A percentile compares a stretch with the other conserved stretches of the same genome.
phyloP scores from a whole-genome alignment of 2,888 invertebrate species.

The Eupeodes latifasciatus region DNA sequence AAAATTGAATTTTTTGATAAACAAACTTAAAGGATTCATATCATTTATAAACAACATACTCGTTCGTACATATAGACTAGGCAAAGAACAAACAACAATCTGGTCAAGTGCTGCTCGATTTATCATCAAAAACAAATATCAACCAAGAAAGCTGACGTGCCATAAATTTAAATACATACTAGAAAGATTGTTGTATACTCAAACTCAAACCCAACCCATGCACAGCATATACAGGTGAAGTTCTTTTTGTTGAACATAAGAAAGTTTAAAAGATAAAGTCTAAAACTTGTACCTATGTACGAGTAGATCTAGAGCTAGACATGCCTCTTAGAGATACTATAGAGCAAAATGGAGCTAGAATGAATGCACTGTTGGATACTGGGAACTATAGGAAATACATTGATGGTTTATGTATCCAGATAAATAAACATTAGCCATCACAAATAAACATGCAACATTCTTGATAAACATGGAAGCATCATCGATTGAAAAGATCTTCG shows the following conservation, averaged over 20 bases:
- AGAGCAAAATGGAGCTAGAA: neutral
- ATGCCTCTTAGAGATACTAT: neutral
- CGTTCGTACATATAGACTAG: too few species aligned
- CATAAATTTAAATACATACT: constrained; percentile 36
- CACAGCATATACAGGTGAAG: neutral
- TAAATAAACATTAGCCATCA: constrained; percentile 61
- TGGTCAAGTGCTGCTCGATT: constrained; percentile 62
- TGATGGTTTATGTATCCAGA: constrained; percentile 34
- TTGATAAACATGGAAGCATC: constrained; percentile 15
- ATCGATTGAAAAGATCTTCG: neutral
- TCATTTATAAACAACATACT: neutral
- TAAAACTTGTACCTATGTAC: constrained; percentile 40
- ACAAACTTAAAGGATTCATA: constrained; percentile 52
- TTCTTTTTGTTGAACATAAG: constrained; percentile 50
- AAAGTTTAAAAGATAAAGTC: constrained; percentile 59
- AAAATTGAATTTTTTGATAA: constrained; percentile 57
- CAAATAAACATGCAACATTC: constrained; percentile 63
- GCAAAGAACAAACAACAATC: constrained; percentile 1
- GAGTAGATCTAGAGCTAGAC: constrained; percentile 8
- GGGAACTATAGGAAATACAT: constrained; percentile 26
- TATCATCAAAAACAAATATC: constrained; percentile 66
- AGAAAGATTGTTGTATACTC: neutral
- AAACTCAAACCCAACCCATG: neutral
- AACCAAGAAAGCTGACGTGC: constrained; percentile 50
- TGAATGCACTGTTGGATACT: neutral